Evolutionary conservation across 2,113 vertebrate species (phyloP).

Genomic region (cattle (Bos taurus)): ARS-UCD2.0 NC_037335.1:108470501-108471000

Average conservation of each 20-base stretch:
- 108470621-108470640: too few species aligned
- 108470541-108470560: too few species aligned
- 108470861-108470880: neutral
- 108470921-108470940: neutral
- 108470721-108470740: neutral
- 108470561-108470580: too few species aligned
- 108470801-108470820: neutral
- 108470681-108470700: neutral
- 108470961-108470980: neutral
- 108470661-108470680: too few species aligned
- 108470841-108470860: neutral
- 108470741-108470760: neutral
- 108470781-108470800: neutral
- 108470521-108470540: too few species aligned
- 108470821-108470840: neutral
- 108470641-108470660: too few species aligned
- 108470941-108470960: neutral
- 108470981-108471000: neutral
- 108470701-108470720: neutral
- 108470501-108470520: neutral
- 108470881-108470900: neutral
- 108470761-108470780: neutral
- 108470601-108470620: too few species aligned
- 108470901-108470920: neutral
- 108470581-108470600: too few species aligned